Evolutionary conservation across 30 jellyfish, hydroid and myxozoan genomes (phyloP).

Genomic region (Aurelia aurita complex sp. Pacific): DNA sequence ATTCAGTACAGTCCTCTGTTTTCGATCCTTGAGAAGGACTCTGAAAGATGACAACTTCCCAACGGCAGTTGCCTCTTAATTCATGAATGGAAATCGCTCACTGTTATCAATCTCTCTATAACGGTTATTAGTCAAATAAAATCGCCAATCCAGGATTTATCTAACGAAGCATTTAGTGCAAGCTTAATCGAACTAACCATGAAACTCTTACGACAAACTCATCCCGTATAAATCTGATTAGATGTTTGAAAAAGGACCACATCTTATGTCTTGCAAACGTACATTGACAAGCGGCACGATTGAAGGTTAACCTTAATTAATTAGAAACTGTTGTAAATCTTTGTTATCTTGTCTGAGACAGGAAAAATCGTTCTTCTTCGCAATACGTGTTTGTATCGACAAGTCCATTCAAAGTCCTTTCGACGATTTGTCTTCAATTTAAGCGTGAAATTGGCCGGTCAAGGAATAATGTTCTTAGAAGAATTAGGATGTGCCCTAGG

Average conservation of each 20-base stretch:
- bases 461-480: too few relatives aligned
- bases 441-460: too few relatives aligned
- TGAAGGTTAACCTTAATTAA: not conserved
- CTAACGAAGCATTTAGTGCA: not conserved
- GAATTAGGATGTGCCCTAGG: too few relatives aligned
- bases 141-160: not conserved
- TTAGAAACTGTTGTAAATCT: slow-evolving; percentile 7
- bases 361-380: not conserved
- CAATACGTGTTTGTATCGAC: not conserved
- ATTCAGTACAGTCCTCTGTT: too few relatives aligned
- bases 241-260: not conserved
- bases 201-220: not conserved
- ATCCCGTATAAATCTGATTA: not conserved
- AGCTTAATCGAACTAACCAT: not conserved
- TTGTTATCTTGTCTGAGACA: slow-evolving; percentile 39
- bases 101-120: not conserved
- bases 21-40: too few relatives aligned
- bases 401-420: not conserved
- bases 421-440: too few relatives aligned
- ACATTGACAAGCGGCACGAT: not conserved
- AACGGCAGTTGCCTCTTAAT: too few relatives aligned
- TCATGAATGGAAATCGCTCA: too few relatives aligned
- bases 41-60: too few relatives aligned
- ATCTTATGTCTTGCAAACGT: not conserved
- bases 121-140: slow-evolving; percentile 5